Conservation (phyloP, 2,113 vertebrate genomes). For the Nothobranchius furzeri region DNA sequence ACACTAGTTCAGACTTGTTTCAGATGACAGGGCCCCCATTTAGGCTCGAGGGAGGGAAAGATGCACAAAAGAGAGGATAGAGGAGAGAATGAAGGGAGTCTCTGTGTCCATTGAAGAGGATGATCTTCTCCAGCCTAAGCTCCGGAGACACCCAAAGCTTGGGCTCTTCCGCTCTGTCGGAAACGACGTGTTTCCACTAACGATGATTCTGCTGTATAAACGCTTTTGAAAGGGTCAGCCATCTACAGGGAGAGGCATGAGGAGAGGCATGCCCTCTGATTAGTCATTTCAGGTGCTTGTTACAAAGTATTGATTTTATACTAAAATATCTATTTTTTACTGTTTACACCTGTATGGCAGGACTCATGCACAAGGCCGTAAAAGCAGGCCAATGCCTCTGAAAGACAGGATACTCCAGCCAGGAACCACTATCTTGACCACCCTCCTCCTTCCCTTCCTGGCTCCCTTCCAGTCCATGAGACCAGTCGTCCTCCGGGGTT, state of each 20-base stretch:
- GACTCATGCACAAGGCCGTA: slow-evolving; percentile 21
- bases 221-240: slow-evolving; percentile 63
- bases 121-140: slow-evolving; percentile 61
- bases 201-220: slow-evolving; percentile 55
- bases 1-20: slow-evolving; percentile 56
- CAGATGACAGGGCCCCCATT: slow-evolving; percentile 73
- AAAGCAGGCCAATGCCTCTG: slow-evolving; percentile 49
- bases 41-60: slow-evolving; percentile 52
- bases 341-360: neutral
- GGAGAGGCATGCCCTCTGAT: slow-evolving; percentile 27
- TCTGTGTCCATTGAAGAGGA: slow-evolving; percentile 68
- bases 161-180: slow-evolving; percentile 67
- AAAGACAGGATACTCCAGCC: slow-evolving; percentile 81
- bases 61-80: slow-evolving; percentile 70
- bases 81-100: slow-evolving; percentile 73
- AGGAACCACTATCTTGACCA: slow-evolving; percentile 61
- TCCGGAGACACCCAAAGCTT: slow-evolving; percentile 73
- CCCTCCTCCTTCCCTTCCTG: slow-evolving; percentile 54
- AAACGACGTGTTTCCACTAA: slow-evolving; percentile 74
- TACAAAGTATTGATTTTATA: slow-evolving; percentile 2
- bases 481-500: slow-evolving; percentile 44
- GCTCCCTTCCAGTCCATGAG: slow-evolving; percentile 66
- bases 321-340: neutral
- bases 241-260: slow-evolving; percentile 20
- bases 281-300: slow-evolving; percentile 50